Evolutionary conservation across 2,797 vertebrate species (phyloP).

Genomic region (Spondyliosoma cantharus): DNA sequence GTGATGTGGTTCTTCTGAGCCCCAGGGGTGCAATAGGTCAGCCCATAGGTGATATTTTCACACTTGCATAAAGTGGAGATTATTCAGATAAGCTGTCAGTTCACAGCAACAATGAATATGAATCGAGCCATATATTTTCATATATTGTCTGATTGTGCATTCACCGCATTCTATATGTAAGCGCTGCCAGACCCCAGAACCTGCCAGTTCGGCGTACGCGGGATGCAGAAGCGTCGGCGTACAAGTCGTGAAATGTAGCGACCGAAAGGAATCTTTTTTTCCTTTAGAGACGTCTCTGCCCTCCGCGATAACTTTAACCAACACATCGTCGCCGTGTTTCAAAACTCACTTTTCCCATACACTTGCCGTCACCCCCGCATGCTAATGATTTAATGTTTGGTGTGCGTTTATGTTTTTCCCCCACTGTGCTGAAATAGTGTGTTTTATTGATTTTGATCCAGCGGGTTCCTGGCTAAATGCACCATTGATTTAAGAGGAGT

Average conservation of each 20-base stretch:
- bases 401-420: constrained; percentile 61
- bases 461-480: constrained; percentile 67
- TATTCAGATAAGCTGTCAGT: constrained; percentile 77
- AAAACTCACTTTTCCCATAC: constrained; percentile 48
- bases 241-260: constrained; percentile 22
- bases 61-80: constrained; percentile 73
- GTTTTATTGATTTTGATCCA: constrained; percentile 76
- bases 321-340: constrained; percentile 36
- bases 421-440: constrained; percentile 60
- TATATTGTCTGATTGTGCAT: constrained; percentile 60
- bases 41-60: constrained; percentile 67
- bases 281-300: constrained; percentile 20
- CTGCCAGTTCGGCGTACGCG: constrained; percentile 13
- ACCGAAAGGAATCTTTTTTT: constrained; percentile 17
- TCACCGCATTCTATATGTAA: constrained; percentile 44
- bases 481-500: constrained; percentile 76
- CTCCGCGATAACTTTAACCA: constrained; percentile 6
- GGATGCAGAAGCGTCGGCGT: neutral
- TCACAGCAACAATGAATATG: constrained; percentile 71
- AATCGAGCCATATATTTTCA: constrained; percentile 73
- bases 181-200: constrained; percentile 20
- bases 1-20: constrained; percentile 44
- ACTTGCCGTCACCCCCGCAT: constrained; percentile 52
- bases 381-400: constrained; percentile 72
- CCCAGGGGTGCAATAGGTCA: constrained; percentile 65